Conservation (phyloP, 2,113 vertebrate species). For the Strix uralensis region DNA sequence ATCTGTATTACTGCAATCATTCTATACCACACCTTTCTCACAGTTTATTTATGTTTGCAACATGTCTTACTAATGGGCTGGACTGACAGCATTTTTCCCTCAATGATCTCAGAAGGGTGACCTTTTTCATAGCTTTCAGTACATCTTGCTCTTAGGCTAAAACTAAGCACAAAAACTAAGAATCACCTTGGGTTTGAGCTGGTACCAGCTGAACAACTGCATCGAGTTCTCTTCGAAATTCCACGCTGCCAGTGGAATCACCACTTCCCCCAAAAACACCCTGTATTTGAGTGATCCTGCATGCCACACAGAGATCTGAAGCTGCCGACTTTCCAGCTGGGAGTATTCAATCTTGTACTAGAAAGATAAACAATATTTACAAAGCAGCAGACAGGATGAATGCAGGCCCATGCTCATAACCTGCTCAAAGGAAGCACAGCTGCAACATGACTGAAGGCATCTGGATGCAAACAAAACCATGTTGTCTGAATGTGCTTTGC, state of each 20-base stretch:
- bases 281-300: constrained; percentile 76
- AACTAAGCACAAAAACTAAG: neutral
- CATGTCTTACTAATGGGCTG: neutral
- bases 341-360: constrained; percentile 80
- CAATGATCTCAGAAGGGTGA: neutral
- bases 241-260: constrained; percentile 81
- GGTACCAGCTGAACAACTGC: constrained; percentile 78
- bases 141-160: neutral
- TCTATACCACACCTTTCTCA: neutral
- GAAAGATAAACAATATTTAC: constrained; percentile 6
- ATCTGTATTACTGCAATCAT: neutral
- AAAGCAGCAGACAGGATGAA: neutral
- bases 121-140: neutral
- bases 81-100: neutral
- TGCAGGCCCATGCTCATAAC: neutral
- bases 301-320: constrained; percentile 89
- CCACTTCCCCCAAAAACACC: constrained; percentile 86
- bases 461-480: neutral
- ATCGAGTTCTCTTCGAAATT: constrained; percentile 71
- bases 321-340: constrained; percentile 76
- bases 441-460: neutral
- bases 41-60: neutral
- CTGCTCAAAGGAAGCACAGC: neutral
- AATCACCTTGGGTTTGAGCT: constrained; percentile 81
- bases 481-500: neutral